These are phyloP conservation scores for Lepus europaeus DNA, from an alignment of 2,113 vertebrate species.

Conservation along the genomic window DNA sequence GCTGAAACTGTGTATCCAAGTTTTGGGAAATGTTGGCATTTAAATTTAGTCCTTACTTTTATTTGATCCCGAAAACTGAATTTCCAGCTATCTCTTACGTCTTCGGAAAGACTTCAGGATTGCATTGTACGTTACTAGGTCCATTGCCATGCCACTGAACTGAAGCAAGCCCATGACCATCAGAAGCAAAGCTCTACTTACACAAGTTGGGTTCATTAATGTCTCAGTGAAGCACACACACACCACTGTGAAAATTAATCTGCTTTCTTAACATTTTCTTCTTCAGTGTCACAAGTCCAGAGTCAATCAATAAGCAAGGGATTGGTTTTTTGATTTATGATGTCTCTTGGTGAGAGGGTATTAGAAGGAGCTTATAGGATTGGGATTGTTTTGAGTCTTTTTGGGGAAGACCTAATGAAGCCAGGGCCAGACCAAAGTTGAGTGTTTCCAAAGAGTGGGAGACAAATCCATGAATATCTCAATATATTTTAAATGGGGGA, in stretches of 20 bases:
- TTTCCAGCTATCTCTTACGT: too few relatives aligned
- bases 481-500: neutral
- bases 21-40: too few relatives aligned
- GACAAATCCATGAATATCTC: neutral
- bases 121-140: too few relatives aligned
- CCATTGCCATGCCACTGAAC: too few relatives aligned
- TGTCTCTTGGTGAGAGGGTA: neutral
- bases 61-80: too few relatives aligned
- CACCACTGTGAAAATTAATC: neutral
- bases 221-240: too few relatives aligned
- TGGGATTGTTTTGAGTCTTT: neutral
- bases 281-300: neutral
- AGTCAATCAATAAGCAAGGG: neutral
- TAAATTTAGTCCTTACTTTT: too few relatives aligned
- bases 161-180: too few relatives aligned
- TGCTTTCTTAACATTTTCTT: neutral
- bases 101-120: too few relatives aligned
- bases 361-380: neutral
- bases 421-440: neutral
- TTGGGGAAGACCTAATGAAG: neutral
- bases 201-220: too few relatives aligned
- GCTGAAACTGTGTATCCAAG: too few relatives aligned
- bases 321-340: neutral
- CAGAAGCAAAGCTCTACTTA: too few relatives aligned
- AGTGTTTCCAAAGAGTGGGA: neutral